Conservation (phyloP, 2,888 invertebrate species). For the Erannis defoliaria region DNA sequence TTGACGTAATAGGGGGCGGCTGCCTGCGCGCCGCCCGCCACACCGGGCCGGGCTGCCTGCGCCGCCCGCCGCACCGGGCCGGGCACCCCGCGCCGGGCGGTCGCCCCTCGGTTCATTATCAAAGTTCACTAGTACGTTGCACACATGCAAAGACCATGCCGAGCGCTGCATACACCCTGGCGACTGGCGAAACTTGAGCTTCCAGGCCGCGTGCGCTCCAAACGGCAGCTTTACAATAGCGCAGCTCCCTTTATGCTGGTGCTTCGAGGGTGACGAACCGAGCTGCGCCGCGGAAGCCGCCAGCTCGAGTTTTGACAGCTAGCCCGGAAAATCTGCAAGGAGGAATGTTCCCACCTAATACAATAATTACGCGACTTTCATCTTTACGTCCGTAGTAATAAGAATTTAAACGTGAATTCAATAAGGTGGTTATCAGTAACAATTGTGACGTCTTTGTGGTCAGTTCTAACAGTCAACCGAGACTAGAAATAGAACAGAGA, state of each 20-base stretch:
- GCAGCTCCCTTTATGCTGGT: conserved; percentile 63
- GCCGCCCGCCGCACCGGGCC: too few species aligned
- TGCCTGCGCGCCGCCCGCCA: conserved; percentile 50
- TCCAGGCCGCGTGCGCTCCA: conserved; percentile 48
- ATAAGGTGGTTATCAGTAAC: conserved; percentile 2
- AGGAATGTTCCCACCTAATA: conserved; percentile 56
- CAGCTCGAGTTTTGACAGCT: conserved; percentile 72
- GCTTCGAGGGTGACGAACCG: conserved; percentile 64
- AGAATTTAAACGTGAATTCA: conserved; percentile 21
- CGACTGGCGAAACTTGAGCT: conserved; percentile 51
- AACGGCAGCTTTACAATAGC: conserved; percentile 43
- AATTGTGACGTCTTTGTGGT: conserved; percentile 36
- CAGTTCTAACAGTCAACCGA: conserved; percentile 33
- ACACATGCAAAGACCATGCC: conserved; percentile 56
- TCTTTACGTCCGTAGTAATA: conserved; percentile 47
- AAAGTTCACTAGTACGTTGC: conserved; percentile 84
- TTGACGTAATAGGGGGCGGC: conserved; percentile 58
- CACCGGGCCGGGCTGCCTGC: conserved; percentile 62
- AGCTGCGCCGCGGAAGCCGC: conserved; percentile 68
- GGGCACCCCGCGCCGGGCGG: conserved; percentile 61
- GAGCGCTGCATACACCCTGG: conserved; percentile 37
- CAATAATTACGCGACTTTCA: conserved; percentile 46
- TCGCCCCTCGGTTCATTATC: conserved; percentile 83
- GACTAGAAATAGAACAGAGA: conserved; percentile 1
- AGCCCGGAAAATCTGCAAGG: conserved; percentile 77